Base-by-base conservation (phyloP, 1,140 invertebrate species). In the Cotesia chilonis region DNA sequence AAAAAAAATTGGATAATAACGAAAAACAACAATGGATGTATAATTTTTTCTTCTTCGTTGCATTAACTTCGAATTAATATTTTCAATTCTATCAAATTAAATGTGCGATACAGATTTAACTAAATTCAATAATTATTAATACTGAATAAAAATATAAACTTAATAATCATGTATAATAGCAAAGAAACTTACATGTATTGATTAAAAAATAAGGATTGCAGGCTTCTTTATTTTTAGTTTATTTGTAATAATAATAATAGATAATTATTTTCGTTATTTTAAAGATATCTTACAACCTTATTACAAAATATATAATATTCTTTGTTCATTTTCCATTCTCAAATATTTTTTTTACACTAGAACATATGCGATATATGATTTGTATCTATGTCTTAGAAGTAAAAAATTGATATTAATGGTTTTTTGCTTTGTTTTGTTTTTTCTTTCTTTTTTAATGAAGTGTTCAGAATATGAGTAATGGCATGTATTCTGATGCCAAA, bases 221-320 rank as follows among this genome's bases (percentile, higher is more conserved):
- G 69, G 72, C 67, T 70, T 64, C 52, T 70, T 74, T 74, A 74
- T 74, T 74, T 73, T 70, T 74, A 74, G 72, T 55, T 63, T 74
- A 70, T 70, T 74, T 74, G 72, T 74, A 74, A 69, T 70, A 63
- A 69, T 66, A 69, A 73, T 73, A 28, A 28, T 28, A 73, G 67
- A 73, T 73, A 70, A 67, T 67, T 67, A 67, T 67, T 68, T 47
- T 47, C 41, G 41, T 47, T 47, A 10, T 47, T 6, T 47, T 47
- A 10, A 28, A 70, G 68, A 55, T 70, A 70, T 70, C 59, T 59
- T 68, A 60, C 1, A 4, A 60, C 38, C 63, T 20, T 28, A 28
- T 28, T 28, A 28, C 28, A 28, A 28, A 28, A 28, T 28, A 28
- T 28, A 28, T 28, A 28, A 28, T 28, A 28, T 28, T 28, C 28